These are phyloP conservation scores for Drosophila ochracea DNA, from an alignment of 2,888 invertebrate genomes.

Conservation along the genomic window DNA sequence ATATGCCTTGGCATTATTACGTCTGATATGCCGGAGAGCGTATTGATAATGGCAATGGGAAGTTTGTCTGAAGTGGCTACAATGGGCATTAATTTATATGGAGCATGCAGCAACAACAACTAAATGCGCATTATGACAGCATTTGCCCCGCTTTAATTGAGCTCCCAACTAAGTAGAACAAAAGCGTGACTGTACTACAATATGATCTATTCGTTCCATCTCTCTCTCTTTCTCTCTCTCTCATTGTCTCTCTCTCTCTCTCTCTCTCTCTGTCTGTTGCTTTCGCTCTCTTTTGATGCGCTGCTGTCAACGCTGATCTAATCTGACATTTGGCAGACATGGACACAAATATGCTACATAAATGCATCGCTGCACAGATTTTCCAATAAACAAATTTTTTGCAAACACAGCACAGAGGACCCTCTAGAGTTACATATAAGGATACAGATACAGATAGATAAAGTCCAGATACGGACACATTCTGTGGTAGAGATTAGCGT, in stretches of 20 bases:
- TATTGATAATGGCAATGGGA: constrained; percentile 23
- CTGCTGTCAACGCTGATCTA: constrained; percentile 67
- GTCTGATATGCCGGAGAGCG: constrained; percentile 57
- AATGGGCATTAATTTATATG: constrained; percentile 67
- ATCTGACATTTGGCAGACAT: constrained; percentile 77
- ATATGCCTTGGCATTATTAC: constrained; percentile 63
- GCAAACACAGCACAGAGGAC: constrained; percentile 34
- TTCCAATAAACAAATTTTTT: constrained; percentile 76
- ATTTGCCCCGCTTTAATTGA: constrained; percentile 64
- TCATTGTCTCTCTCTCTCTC: neutral
- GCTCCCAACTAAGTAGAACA: constrained; percentile 35
- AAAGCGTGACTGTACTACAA: constrained; percentile 58
- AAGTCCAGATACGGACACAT: constrained; percentile 39
- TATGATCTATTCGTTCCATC: constrained; percentile 11
- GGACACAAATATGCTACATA: constrained; percentile 20
- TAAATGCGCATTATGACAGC: constrained; percentile 75
- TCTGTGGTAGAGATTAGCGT: constrained; percentile 83
- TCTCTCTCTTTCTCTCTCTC: constrained; percentile 10
- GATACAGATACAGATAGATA: constrained; percentile 5
- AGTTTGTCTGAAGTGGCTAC: constrained; percentile 53
- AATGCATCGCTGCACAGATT: constrained; percentile 75
- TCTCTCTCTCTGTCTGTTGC: constrained; percentile 8
- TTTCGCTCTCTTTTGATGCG: constrained; percentile 23
- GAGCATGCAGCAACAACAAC: constrained; percentile 59
- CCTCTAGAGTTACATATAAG: constrained; percentile 47